phyloP scores from a whole-genome alignment of 1,140 invertebrate species.

The Paraescarpia echinospica region DNA sequence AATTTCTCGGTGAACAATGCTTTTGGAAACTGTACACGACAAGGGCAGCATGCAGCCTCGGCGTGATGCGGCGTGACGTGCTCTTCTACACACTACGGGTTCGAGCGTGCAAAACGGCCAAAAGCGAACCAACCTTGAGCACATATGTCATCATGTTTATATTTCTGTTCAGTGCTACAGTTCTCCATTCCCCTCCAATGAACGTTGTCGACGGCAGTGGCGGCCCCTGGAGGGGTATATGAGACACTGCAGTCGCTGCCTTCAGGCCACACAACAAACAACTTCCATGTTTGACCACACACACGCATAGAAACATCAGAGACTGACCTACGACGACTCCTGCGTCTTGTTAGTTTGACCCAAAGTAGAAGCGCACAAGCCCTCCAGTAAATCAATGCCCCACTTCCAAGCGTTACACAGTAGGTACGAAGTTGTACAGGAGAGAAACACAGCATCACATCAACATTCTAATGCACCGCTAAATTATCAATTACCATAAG shows the following conservation, averaged over 20 bases:
- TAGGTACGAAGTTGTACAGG: not conserved
- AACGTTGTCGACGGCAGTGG: not conserved
- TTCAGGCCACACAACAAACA: not conserved
- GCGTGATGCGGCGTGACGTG: not conserved
- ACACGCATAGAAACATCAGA: not conserved
- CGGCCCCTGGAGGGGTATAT: not conserved
- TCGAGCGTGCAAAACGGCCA: not conserved
- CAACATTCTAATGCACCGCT: not conserved
- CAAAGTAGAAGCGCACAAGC: not conserved
- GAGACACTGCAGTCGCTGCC: conserved; percentile 2
- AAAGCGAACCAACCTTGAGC: conserved; percentile 3
- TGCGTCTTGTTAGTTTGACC: not conserved
- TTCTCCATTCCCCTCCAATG: not conserved
- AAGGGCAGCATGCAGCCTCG: not conserved
- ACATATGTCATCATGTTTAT: conserved; percentile 1
- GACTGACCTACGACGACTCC: not conserved
- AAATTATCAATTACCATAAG: not conserved
- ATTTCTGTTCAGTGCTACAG: not conserved
- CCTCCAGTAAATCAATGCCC: not conserved
- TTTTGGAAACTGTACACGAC: not conserved
- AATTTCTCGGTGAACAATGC: not conserved
- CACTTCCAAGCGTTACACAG: not conserved
- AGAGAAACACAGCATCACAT: not conserved
- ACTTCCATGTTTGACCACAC: not conserved
- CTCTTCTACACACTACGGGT: not conserved